Evolutionary conservation across 2,113 vertebrate species (phyloP).

Genomic region (Guaruba guarouba): DNA sequence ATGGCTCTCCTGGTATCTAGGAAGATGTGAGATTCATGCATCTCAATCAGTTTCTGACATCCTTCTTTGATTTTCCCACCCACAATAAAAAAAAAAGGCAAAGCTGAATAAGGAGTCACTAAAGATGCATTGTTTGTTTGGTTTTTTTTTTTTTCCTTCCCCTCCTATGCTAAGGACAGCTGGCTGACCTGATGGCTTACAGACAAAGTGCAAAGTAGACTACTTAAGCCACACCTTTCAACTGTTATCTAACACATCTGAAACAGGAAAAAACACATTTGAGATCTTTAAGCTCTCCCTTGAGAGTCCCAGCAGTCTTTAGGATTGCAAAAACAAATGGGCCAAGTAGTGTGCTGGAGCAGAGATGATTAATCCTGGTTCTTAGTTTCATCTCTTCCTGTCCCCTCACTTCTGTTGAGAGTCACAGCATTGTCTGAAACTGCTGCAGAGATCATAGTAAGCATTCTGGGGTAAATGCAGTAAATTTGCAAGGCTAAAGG

Average conservation of each 20-base stretch:
- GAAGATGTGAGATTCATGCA: neutral
- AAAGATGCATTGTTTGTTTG: neutral
- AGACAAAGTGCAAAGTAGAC: neutral
- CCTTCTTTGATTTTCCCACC: neutral
- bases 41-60: neutral
- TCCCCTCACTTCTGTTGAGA: neutral
- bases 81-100: neutral
- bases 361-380: neutral
- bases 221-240: slow-evolving; percentile 39
- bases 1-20: neutral
- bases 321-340: neutral
- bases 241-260: slow-evolving; percentile 23
- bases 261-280: slow-evolving; percentile 59
- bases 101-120: neutral
- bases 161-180: neutral
- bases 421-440: neutral
- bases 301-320: neutral
- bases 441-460: neutral
- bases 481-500: neutral
- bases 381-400: neutral
- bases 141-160: neutral
- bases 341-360: neutral
- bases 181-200: neutral
- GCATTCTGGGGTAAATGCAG: neutral
- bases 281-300: slow-evolving; percentile 3